Base-by-base conservation (phyloP, 2,113 vertebrate genomes). In the Sebastes schlegelii region DNA sequence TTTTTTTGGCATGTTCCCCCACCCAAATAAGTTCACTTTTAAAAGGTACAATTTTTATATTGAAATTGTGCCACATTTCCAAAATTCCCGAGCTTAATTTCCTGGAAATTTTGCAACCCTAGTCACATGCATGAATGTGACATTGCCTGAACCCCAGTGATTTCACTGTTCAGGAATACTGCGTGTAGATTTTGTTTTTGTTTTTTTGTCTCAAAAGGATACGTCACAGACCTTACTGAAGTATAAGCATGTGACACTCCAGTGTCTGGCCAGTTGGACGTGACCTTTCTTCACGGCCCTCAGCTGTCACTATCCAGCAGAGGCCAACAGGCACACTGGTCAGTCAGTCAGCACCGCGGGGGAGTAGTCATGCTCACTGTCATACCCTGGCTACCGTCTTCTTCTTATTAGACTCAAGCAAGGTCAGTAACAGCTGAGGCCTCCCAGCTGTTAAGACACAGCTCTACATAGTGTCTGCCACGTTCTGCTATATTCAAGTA, bases 391-490 rank as follows among this genome's bases (percentile, higher is more conserved):
- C 64, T 78, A 84, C 70, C 17, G 26, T 84, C 64, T 64, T 74
- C 69, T 81, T 68, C 43, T 86, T 75, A 23, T 73, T 75, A 70
- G 65, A 88, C 52, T 70, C 71, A 75, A 87, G 86, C 85, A 89
- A 93, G 88, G 87, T 92, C 90, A 91, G 65, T 63, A 86, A 82
- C 73, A 76, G 84, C 86, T 90, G 83, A 85, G 64, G 3, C 65
- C 58, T 23, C 62, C 67, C 40, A 82, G 87, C 77, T 89, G 52
- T 78, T 76, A 63, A 63, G 58, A 92, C 58, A 88, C 63, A 66
- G 80, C 78, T 85, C 79, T 89, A 60, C 68, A 82, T 61, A 71
- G 48, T 70, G 77, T 77, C 77, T 74, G 83, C 78, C 54, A 67
- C 43, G 0, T 62, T 86, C 16, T 54, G 57, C 86, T 79, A 49